These are phyloP conservation scores for Temnothorax rugatulus DNA, from an alignment of 2,888 invertebrate genomes.

Conservation along the genomic window DNA sequence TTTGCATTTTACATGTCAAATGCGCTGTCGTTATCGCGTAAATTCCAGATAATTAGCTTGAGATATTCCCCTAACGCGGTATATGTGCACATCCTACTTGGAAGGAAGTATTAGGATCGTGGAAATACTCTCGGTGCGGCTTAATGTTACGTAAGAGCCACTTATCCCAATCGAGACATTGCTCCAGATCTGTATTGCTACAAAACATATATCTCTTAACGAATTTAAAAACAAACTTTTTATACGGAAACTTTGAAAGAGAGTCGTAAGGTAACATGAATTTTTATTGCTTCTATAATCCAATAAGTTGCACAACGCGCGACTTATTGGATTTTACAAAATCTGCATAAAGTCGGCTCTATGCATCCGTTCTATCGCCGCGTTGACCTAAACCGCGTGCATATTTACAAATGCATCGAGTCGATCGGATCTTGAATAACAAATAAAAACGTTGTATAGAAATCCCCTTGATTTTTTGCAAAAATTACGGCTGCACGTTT, in stretches of 20 bases:
- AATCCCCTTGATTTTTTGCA: background rate
- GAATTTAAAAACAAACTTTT: background rate
- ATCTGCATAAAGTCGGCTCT: background rate
- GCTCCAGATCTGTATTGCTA: background rate
- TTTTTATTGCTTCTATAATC: background rate
- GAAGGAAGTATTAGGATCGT: background rate
- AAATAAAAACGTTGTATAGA: background rate
- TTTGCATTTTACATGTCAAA: constrained; percentile 27
- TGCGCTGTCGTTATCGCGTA: constrained; percentile 26
- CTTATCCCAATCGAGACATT: background rate
- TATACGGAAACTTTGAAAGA: background rate
- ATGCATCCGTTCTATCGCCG: background rate
- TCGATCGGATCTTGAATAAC: background rate
- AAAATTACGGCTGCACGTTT: constrained; percentile 9
- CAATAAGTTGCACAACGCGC: background rate
- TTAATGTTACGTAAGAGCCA: background rate
- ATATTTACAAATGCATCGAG: background rate
- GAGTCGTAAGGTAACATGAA: background rate
- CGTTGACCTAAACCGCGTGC: background rate
- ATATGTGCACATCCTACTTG: background rate
- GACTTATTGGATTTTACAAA: background rate
- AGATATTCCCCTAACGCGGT: background rate
- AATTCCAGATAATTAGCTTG: constrained; percentile 52
- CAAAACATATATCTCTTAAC: background rate
- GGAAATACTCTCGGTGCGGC: background rate